Base-by-base conservation (phyloP, 92 coral and sea anemone genomes). In the Epizoanthus ramosus region DNA sequence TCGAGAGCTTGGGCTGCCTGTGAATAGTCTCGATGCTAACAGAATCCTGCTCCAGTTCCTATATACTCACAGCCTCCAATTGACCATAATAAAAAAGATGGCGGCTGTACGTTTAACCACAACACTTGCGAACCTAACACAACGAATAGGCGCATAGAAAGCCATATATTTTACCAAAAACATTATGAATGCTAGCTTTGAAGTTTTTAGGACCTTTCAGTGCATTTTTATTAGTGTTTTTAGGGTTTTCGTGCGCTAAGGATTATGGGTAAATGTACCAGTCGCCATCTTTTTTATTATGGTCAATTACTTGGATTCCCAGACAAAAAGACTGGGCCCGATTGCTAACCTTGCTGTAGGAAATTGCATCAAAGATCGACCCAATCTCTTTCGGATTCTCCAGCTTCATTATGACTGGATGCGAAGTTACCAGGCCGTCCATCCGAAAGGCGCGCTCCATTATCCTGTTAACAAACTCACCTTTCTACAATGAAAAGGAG, bases 351-450 rank as follows among this genome's bases (percentile, higher is more conserved):
- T 95, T 95, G 68, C 69, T 73, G 83, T 95, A 95, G 5, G 98
- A 91, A 43, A 95, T 95, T 9, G 91, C 70, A 79, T 95, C 98
- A 71, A 95, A 93, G 19, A 93, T 84, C 33, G 89, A 91, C 21
- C 67, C 66, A 16, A 95, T 95, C 56, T 85, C 91, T 4, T 69
- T 79, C 3, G 97, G 98, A 74, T 90, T 87, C 4, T 80, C 82
- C 19, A 95, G 89, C 4, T 85, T 74, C 45, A 91, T 89, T 52
- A 85, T 83, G 75, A 95, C 79, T 23, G 97, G 89, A 81, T 95
- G 98, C 14, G 98, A 95, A 17, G 92, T 84, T 13, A 84, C 86
- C 2, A 95, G 85, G 15, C 95, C 97, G 81, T 95, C 98, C 6
- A 94, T 79, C 31, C 67, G 45, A 64, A 94, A 80, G 17, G 92